Conservation (phyloP, 2,888 invertebrate genomes). For the Autographa gamma region DNA sequence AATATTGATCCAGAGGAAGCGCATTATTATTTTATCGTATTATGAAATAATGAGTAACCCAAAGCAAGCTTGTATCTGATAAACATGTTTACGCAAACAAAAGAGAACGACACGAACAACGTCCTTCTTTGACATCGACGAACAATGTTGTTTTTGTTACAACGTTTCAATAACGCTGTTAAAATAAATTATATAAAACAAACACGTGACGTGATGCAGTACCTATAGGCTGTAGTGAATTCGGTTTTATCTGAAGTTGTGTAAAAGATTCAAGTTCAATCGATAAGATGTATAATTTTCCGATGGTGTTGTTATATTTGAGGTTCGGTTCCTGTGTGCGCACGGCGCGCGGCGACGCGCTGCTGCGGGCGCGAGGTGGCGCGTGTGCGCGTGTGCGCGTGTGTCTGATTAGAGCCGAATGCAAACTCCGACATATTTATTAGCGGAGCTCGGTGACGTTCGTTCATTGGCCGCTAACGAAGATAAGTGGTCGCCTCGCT, state of each 20-base stretch:
- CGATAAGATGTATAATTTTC: constrained; percentile 1
- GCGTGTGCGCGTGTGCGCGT: too few species aligned
- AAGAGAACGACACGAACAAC: constrained; percentile 26
- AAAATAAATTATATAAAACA: constrained; percentile 3
- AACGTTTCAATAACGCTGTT: constrained; percentile 16
- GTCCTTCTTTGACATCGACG: constrained; percentile 27
- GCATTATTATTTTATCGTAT: constrained; percentile 13
- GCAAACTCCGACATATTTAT: constrained; percentile 37
- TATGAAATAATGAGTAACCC: constrained; percentile 44
- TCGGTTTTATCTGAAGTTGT: background rate
- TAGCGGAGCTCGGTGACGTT: constrained; percentile 40
- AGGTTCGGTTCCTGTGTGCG: constrained; percentile 14
- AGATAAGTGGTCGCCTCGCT: constrained; percentile 56
- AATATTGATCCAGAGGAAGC: too few species aligned
- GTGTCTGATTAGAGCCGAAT: constrained; percentile 30
- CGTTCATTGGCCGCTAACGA: constrained; percentile 62
- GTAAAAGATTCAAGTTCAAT: constrained; percentile 1
- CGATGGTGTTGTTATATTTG: background rate
- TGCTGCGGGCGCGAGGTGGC: constrained; percentile 6
- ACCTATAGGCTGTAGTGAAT: background rate
- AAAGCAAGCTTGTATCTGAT: constrained; percentile 31
- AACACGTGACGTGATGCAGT: background rate
- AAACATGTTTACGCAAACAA: constrained; percentile 52
- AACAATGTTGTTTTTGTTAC: constrained; percentile 26
- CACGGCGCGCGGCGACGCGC: constrained; percentile 12